A percentile compares a stretch with the other conserved stretches of the same genome.
Evolutionary conservation across 2,113 vertebrate genomes (phyloP).

Genomic region (Periophthalmodon schlosseri): DNA sequence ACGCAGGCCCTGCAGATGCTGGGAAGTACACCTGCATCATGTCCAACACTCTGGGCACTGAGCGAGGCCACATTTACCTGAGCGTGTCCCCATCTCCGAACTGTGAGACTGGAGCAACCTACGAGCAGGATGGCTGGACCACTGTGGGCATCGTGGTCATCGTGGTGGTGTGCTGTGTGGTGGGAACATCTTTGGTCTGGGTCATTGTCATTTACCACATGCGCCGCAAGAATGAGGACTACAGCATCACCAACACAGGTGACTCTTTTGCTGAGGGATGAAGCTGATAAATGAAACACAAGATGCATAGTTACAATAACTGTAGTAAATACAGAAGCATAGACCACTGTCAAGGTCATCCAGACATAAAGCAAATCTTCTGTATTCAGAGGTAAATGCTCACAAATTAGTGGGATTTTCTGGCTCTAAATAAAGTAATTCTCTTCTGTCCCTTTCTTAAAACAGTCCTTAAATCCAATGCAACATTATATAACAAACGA

Average conservation of each 20-base stretch:
- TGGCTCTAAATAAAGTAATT: no score
- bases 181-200: slow-evolving; percentile 97
- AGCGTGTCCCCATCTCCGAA: slow-evolving; percentile 87
- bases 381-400: not conserved
- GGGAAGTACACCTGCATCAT: slow-evolving; percentile 96
- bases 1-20: slow-evolving; percentile 86
- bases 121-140: slow-evolving; percentile 89
- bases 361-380: not conserved
- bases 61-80: slow-evolving; percentile 89
- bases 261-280: not conserved
- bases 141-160: slow-evolving; percentile 97
- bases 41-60: slow-evolving; percentile 94
- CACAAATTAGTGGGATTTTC: no score
- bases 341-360: not conserved
- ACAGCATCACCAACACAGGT: slow-evolving; percentile 98
- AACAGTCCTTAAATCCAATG: no score
- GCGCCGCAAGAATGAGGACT: slow-evolving; percentile 89
- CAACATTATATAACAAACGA: no score
- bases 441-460: no score
- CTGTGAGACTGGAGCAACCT: slow-evolving; percentile 82
- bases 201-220: slow-evolving; percentile 99
- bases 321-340: not conserved
- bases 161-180: slow-evolving; percentile 97
- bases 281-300: no score
- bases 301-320: no score